Percentiles rank a stretch among this genome's conserved stretches.
Evolutionary conservation across 2,888 invertebrate species (phyloP).

Genomic region (Lamproptera curius): DNA sequence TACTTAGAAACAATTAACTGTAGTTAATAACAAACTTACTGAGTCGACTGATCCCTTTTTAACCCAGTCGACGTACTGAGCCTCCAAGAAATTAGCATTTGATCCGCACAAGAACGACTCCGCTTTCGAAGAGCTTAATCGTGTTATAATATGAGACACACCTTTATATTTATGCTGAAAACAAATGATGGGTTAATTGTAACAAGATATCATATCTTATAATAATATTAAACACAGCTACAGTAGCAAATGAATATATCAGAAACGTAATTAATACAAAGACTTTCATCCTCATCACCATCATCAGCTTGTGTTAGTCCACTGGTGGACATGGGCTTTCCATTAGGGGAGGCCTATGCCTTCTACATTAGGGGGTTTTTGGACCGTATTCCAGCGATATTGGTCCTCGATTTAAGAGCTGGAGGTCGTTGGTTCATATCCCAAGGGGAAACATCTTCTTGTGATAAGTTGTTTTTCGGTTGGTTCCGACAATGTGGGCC

Average conservation of each 20-base stretch:
- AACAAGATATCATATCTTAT: background rate
- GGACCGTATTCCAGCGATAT: too few species aligned
- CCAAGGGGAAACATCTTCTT: too few species aligned
- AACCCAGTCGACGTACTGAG: constrained; percentile 65
- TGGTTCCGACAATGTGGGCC: too few species aligned
- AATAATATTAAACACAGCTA: background rate
- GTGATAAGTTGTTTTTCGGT: too few species aligned
- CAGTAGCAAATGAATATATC: background rate
- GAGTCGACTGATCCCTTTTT: constrained; percentile 52
- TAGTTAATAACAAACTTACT: constrained; percentile 45
- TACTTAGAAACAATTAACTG: too few species aligned
- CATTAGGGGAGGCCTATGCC: too few species aligned
- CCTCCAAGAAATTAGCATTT: constrained; percentile 65
- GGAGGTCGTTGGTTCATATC: too few species aligned
- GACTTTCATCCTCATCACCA: background rate
- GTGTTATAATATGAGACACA: background rate
- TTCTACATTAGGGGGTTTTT: too few species aligned
- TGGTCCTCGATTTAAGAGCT: too few species aligned
- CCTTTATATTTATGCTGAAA: constrained; percentile 10
- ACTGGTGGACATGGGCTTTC: too few species aligned
- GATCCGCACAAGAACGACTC: constrained; percentile 62
- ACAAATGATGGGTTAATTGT: background rate
- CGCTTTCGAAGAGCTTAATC: constrained; percentile 37
- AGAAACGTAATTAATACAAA: background rate
- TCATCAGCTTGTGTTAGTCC: too few species aligned